These are phyloP conservation scores for Passer montanus DNA, from an alignment of 2,113 vertebrate genomes.

Conservation along the genomic window DNA sequence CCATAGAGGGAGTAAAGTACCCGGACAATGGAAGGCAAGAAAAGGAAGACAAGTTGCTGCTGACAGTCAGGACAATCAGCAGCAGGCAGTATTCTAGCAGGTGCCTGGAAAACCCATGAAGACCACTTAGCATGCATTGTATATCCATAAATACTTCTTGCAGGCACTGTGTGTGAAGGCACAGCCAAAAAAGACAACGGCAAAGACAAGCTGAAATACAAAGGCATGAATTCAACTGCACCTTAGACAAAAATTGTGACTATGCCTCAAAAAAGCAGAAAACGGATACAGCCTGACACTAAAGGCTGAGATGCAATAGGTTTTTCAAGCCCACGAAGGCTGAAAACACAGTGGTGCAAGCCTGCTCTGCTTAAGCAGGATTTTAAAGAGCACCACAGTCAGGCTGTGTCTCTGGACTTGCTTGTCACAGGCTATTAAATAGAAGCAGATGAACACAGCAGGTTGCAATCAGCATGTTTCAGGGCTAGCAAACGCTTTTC, in stretches of 20 bases:
- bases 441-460: conserved; percentile 72
- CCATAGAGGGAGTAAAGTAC: conserved; percentile 50
- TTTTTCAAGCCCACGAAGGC: conserved; percentile 22
- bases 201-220: conserved; percentile 73
- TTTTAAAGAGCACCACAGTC: conserved; percentile 70
- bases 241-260: conserved; percentile 44
- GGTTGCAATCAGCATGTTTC: conserved; percentile 60
- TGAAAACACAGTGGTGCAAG: conserved; percentile 38
- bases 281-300: conserved; percentile 46
- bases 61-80: background rate
- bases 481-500: conserved; percentile 48
- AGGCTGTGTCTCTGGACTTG: conserved; percentile 56
- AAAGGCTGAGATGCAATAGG: conserved; percentile 10
- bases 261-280: conserved; percentile 62
- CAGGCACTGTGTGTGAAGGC: conserved; percentile 82
- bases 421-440: conserved; percentile 69
- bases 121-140: conserved; percentile 64
- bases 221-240: conserved; percentile 73
- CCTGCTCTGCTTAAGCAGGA: conserved; percentile 39
- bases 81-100: conserved; percentile 61
- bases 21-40: conserved; percentile 43
- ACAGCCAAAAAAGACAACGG: conserved; percentile 78
- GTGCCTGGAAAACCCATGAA: conserved; percentile 66
- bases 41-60: conserved; percentile 40
- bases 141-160: conserved; percentile 71